These are phyloP conservation scores for Dysmachus trigonus DNA, from an alignment of 2,888 invertebrate species.

Conservation along the genomic window DNA sequence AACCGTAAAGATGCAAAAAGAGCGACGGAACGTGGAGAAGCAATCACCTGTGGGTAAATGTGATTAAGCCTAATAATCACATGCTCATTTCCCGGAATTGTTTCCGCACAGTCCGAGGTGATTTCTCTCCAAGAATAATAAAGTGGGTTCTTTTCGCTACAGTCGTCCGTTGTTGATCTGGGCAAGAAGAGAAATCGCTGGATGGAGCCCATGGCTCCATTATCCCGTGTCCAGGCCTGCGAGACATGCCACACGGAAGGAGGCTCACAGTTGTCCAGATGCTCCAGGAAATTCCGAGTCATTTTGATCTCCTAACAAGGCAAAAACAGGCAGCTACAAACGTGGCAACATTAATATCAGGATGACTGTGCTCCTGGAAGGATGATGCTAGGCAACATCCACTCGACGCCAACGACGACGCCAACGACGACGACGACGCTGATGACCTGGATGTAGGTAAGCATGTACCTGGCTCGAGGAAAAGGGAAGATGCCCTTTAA, in stretches of 20 bases:
- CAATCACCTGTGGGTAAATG: background rate
- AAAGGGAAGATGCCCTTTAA: background rate
- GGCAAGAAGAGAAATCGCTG: background rate
- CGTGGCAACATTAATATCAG: background rate
- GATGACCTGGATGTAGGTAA: no score
- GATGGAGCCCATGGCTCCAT: background rate
- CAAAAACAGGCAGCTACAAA: slow-evolving; percentile 17
- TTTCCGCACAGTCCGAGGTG: background rate
- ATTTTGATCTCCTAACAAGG: slow-evolving; percentile 28
- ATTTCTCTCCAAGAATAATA: background rate
- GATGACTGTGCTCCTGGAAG: background rate
- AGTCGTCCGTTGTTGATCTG: background rate
- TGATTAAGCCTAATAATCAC: background rate
- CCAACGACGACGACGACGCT: no score
- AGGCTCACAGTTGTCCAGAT: background rate
- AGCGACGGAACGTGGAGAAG: background rate
- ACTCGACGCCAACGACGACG: background rate
- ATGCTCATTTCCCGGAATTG: background rate
- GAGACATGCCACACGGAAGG: background rate
- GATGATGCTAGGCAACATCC: background rate
- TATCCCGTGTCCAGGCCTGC: background rate
- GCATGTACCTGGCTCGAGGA: background rate
- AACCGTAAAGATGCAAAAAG: background rate
- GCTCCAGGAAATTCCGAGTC: background rate
- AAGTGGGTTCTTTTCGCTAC: background rate